phyloP scores from a whole-genome alignment of 2,888 invertebrate species.

The Diploptera punctata region DNA sequence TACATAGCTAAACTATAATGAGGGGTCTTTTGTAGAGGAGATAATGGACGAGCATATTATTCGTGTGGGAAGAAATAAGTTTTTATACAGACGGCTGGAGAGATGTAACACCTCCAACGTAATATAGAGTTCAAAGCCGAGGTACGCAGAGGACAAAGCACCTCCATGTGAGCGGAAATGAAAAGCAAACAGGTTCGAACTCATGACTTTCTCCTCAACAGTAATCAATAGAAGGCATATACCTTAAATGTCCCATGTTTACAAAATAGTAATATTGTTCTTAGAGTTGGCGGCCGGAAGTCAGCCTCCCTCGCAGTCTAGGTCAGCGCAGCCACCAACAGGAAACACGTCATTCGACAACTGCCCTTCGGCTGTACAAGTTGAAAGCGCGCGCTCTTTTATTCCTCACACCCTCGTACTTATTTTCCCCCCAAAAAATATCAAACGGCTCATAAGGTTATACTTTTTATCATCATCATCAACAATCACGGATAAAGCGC shows the following conservation, averaged over 20 bases:
- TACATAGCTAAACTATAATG: too few relatives aligned
- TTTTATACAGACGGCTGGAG: too few relatives aligned
- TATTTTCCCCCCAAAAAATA: background rate
- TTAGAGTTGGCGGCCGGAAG: background rate
- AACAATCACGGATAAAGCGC: background rate
- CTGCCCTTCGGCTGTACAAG: background rate
- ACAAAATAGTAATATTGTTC: background rate
- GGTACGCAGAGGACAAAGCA: too few relatives aligned
- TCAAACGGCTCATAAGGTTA: background rate
- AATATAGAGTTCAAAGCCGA: too few relatives aligned
- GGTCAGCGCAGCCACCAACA: background rate
- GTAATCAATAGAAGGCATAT: background rate
- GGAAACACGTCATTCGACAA: background rate
- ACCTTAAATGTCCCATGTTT: background rate
- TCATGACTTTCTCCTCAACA: background rate
- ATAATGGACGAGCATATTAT: too few relatives aligned
- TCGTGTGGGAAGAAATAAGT: too few relatives aligned
- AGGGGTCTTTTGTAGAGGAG: too few relatives aligned
- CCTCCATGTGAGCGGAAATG: too few relatives aligned
- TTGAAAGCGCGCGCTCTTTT: too few relatives aligned
- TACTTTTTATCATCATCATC: background rate
- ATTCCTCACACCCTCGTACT: too few relatives aligned
- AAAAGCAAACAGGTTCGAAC: background rate
- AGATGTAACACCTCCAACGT: too few relatives aligned
- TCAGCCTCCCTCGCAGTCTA: constrained; percentile 2